phyloP scores from a whole-genome alignment of 30 jellyfish, hydroid and myxozoan species.

The Turritopsis dohrnii region DNA sequence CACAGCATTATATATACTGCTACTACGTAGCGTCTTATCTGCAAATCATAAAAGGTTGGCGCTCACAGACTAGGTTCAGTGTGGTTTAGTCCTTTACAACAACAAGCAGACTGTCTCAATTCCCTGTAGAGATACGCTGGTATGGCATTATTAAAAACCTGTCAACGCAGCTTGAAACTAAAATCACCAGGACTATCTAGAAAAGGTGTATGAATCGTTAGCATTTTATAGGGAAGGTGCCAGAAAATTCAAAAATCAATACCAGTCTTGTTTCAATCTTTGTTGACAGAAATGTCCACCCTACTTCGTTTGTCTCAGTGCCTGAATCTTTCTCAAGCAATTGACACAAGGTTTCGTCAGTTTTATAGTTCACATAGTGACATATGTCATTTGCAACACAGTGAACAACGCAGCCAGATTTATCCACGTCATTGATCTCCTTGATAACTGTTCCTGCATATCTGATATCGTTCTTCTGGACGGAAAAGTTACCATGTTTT shows the following conservation, averaged over 20 bases:
- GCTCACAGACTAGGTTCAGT: too few relatives aligned
- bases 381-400: neutral
- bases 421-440: neutral
- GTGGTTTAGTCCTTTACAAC: too few relatives aligned
- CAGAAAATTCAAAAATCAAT: neutral
- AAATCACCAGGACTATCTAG: too few relatives aligned
- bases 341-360: neutral
- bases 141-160: too few relatives aligned
- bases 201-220: too few relatives aligned
- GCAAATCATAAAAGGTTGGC: too few relatives aligned
- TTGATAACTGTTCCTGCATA: neutral
- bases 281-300: conserved; percentile 9
- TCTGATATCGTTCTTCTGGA: neutral
- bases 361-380: neutral
- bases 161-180: too few relatives aligned
- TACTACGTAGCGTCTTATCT: too few relatives aligned
- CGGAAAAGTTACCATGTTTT: neutral
- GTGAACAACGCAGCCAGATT: neutral
- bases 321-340: neutral
- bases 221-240: too few relatives aligned
- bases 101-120: too few relatives aligned
- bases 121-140: too few relatives aligned
- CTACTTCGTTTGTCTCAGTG: neutral
- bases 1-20: too few relatives aligned
- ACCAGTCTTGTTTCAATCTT: neutral